These are phyloP conservation scores for Bos javanicus DNA, from an alignment of 2,113 vertebrate species.

Conservation along the genomic window DNA sequence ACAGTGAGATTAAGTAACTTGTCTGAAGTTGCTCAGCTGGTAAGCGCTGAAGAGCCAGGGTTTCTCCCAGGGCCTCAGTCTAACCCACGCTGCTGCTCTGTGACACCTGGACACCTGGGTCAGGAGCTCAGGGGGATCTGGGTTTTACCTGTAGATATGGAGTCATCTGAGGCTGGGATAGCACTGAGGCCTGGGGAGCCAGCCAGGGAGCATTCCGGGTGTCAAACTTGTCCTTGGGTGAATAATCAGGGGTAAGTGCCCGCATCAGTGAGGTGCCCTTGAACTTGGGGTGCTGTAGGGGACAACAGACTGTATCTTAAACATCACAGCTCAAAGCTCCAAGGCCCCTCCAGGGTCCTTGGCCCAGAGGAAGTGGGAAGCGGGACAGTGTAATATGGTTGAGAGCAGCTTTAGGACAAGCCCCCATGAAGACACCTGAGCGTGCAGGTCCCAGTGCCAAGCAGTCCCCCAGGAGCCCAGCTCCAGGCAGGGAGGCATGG, in stretches of 20 bases:
- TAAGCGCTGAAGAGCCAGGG: background rate
- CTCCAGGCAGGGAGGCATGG: background rate
- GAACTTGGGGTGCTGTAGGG: background rate
- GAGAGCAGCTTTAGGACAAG: background rate
- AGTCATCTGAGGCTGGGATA: background rate
- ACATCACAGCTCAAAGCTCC: too few relatives aligned
- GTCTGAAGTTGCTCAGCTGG: too few relatives aligned
- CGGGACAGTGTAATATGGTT: background rate
- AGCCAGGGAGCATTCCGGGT: accelerated
- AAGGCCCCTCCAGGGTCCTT: background rate
- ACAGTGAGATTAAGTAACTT: background rate
- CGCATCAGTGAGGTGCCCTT: accelerated
- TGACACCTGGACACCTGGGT: background rate
- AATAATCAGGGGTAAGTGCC: background rate
- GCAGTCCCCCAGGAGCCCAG: background rate
- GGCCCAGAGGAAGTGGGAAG: background rate
- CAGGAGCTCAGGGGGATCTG: background rate
- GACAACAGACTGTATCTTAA: background rate
- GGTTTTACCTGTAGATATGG: background rate
- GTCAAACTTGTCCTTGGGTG: too few relatives aligned
- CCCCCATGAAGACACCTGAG: accelerated
- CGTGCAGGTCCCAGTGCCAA: background rate
- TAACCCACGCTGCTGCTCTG: background rate
- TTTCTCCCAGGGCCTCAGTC: accelerated
- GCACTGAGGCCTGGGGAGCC: background rate